phyloP scores from a whole-genome alignment of 2,888 invertebrate genomes.

The Campoplex nolae region DNA sequence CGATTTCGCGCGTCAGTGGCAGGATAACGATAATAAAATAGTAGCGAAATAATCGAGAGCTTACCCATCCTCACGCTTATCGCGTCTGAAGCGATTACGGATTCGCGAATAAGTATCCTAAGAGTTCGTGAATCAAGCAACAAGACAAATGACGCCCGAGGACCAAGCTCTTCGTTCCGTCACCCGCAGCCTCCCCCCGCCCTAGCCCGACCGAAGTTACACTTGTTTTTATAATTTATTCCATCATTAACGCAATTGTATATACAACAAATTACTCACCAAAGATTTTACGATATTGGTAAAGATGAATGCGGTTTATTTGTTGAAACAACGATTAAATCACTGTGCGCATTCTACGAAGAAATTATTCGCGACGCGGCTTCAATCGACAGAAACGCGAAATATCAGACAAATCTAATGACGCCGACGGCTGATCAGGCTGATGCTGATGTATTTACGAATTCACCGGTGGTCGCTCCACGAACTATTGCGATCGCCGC shows the following conservation, averaged over 20 bases:
- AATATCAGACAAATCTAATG: background rate
- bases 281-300: background rate
- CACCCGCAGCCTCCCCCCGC: too few relatives aligned
- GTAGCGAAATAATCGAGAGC: background rate
- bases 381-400: background rate
- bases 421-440: slow-evolving; percentile 18
- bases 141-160: slow-evolving; percentile 64
- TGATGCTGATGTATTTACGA: slow-evolving; percentile 4
- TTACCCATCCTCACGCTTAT: slow-evolving; percentile 44
- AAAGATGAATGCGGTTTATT: background rate
- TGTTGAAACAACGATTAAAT: slow-evolving; percentile 7
- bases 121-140: slow-evolving; percentile 20
- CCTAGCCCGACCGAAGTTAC: slow-evolving; percentile 2
- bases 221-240: slow-evolving; percentile 25
- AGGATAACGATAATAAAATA: background rate
- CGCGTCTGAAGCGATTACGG: background rate
- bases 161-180: slow-evolving; percentile 37
- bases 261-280: slow-evolving; percentile 29
- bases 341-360: slow-evolving; percentile 24
- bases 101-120: background rate
- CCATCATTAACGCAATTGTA: background rate
- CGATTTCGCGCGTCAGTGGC: background rate
- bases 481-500: slow-evolving; percentile 18
- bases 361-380: background rate
- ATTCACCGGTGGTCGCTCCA: background rate